A percentile compares a stretch with the other conserved stretches of the same genome.
These are phyloP conservation scores for Heliothis virescens DNA, from an alignment of 1,140 invertebrate species.

Conservation along the genomic window DNA sequence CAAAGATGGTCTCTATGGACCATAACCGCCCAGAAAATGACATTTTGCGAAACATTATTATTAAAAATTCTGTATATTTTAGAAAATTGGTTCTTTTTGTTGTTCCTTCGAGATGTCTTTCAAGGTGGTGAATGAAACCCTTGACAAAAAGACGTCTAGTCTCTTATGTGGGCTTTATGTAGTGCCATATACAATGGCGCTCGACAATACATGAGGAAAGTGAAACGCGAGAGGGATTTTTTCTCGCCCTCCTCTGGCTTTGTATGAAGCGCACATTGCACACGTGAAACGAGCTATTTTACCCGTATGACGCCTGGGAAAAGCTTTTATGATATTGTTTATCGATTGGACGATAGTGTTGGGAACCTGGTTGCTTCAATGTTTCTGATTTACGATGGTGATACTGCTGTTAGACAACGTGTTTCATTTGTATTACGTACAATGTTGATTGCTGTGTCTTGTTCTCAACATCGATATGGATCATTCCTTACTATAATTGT, in stretches of 20 bases:
- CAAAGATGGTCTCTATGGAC: constrained; percentile 17
- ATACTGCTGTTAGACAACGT: constrained; percentile 32
- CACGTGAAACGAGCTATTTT: constrained; percentile 54
- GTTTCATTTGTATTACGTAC: constrained; percentile 39
- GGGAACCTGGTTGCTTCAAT: constrained; percentile 44
- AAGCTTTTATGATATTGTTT: constrained; percentile 63
- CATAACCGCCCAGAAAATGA: constrained; percentile 19
- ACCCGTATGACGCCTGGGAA: constrained; percentile 60
- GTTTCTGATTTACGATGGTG: constrained; percentile 43
- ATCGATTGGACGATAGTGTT: constrained; percentile 51
- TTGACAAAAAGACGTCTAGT: constrained; percentile 69
- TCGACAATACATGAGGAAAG: constrained; percentile 71
- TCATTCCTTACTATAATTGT: constrained; percentile 20
- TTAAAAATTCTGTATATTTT: neutral
- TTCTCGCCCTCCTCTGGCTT: constrained; percentile 65
- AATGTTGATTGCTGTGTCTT: constrained; percentile 14
- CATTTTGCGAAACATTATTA: neutral
- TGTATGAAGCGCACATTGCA: too few relatives aligned
- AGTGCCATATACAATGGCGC: constrained; percentile 68
- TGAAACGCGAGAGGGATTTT: constrained; percentile 76
- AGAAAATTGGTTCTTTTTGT: constrained; percentile 1
- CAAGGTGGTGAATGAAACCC: constrained; percentile 53
- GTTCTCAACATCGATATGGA: constrained; percentile 27
- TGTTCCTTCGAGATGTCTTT: constrained; percentile 17
- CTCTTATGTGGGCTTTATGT: constrained; percentile 59